Conservation (phyloP, 2,797 vertebrate species). For the Lophotriccus pileatus region DNA sequence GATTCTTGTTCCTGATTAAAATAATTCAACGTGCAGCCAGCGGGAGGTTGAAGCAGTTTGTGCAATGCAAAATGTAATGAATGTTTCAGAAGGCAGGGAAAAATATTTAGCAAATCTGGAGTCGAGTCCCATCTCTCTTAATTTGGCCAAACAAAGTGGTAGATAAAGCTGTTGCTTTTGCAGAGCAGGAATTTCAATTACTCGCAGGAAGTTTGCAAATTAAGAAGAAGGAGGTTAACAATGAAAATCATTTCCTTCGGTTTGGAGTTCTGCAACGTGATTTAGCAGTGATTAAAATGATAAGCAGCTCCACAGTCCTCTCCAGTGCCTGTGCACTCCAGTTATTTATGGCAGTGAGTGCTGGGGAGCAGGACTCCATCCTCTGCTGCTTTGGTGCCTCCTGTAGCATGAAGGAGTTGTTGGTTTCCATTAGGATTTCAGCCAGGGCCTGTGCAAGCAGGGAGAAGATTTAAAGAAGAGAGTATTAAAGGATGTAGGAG, state of each 20-base stretch:
- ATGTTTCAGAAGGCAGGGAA: conserved; percentile 40
- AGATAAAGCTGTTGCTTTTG: conserved; percentile 32
- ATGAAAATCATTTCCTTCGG: conserved; percentile 52
- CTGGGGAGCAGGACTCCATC: background rate
- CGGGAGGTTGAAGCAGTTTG: conserved; percentile 33
- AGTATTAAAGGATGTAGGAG: background rate
- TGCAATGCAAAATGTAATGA: conserved; percentile 5
- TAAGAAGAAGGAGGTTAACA: conserved; percentile 37
- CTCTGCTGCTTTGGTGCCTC: background rate
- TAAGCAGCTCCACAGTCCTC: background rate
- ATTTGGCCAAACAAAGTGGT: conserved; percentile 14
- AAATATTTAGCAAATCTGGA: conserved; percentile 59
- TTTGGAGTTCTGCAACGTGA: conserved; percentile 4
- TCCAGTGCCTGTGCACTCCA: background rate
- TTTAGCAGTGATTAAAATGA: conserved; percentile 33
- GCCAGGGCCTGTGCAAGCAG: background rate
- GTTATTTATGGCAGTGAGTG: background rate
- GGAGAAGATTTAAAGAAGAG: background rate
- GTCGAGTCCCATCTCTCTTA: conserved; percentile 15
- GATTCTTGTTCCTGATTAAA: conserved; percentile 32
- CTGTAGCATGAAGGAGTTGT: background rate
- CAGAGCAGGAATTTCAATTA: conserved; percentile 58
- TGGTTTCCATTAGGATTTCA: background rate
- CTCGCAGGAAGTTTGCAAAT: conserved; percentile 56
- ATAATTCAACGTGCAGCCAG: background rate